phyloP scores from a whole-genome alignment of 2,888 invertebrate genomes.

The Eupithecia tripunctaria region DNA sequence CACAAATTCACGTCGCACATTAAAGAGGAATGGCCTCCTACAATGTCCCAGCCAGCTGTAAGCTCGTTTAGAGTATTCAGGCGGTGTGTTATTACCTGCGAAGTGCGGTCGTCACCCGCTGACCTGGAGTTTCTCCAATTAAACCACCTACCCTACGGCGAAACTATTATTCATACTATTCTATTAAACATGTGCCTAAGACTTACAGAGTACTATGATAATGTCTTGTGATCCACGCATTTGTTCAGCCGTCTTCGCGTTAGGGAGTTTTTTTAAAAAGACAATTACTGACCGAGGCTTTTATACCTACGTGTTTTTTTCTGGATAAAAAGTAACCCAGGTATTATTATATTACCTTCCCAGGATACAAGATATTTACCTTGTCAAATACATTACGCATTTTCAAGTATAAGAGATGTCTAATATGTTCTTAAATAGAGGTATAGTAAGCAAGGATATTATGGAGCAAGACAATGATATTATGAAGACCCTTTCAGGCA shows the following conservation, averaged over 20 bases:
- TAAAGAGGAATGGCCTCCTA: conserved; percentile 2
- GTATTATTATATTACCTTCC: not conserved
- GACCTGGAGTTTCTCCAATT: conserved; percentile 70
- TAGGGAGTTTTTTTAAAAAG: not conserved
- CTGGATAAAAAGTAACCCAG: not conserved
- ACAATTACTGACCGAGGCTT: not conserved
- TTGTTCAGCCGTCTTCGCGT: not conserved
- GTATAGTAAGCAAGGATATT: too few relatives aligned
- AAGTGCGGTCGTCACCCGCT: conserved; percentile 68
- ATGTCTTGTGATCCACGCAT: not conserved
- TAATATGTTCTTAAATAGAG: too few relatives aligned
- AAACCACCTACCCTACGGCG: conserved; percentile 61
- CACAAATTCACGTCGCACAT: not conserved
- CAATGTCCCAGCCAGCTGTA: conserved; percentile 3
- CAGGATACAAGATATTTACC: too few relatives aligned
- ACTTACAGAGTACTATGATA: not conserved
- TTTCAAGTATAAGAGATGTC: too few relatives aligned
- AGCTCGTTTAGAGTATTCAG: conserved; percentile 68
- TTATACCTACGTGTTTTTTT: not conserved
- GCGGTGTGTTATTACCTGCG: conserved; percentile 57
- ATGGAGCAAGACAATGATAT: not conserved
- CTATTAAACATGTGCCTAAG: conserved; percentile 35
- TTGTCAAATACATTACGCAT: too few relatives aligned
- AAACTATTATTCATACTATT: conserved; percentile 50
- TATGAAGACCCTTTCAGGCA: not conserved